Base-by-base conservation (phyloP, 2,797 vertebrate species). In the Florisuga fusca region DNA sequence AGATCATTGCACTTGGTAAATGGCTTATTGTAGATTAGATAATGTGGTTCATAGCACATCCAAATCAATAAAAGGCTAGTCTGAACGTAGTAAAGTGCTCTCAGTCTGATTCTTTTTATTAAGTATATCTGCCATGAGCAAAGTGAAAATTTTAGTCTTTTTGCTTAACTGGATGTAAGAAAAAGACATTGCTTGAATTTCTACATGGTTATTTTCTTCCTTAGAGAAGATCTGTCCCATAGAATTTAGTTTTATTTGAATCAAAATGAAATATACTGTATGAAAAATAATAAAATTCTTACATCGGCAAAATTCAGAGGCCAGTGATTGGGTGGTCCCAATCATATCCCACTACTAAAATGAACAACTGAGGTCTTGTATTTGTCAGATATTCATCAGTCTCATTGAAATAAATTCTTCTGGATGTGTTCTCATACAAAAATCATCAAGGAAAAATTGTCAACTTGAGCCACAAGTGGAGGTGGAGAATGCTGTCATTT, bases 21-120 rank as follows among this genome's bases (percentile, higher is more conserved):
- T 98, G 98, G 97, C 97, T 98, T 99, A 98, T 98, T 98, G 98
- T 98, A 98, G 98, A 98, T 98, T 97, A 98, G 98, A 98, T 97
- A 98, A 98, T 98, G 98, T 98, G 98, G 98, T 98, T 97, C 97
- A 97, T 98, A 98, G 98, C 97, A 97, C 98, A 98, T 98, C 98
- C 95, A 96, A 95, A 98, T 98, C 98, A 98, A 98, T 98, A 98
- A 97, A 97, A 97, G 97, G 97, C 98, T 97, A 98, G 97, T 98
- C 98, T 97, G 97, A 98, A 96, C 54, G 96, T 97, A 98, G 97
- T 97, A 98, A 97, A 98, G 97, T 96, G 98, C 97, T 98, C 98
- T 98, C 98, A 97, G 97, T 97, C 97, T 87, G 77, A 89, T 91
- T 96, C 86, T 72, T 87, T 88, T 94, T 94, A 94, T 90, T 91